These are phyloP conservation scores for Trichogramma pretiosum DNA, from an alignment of 1,140 invertebrate genomes.

Conservation along the genomic window DNA sequence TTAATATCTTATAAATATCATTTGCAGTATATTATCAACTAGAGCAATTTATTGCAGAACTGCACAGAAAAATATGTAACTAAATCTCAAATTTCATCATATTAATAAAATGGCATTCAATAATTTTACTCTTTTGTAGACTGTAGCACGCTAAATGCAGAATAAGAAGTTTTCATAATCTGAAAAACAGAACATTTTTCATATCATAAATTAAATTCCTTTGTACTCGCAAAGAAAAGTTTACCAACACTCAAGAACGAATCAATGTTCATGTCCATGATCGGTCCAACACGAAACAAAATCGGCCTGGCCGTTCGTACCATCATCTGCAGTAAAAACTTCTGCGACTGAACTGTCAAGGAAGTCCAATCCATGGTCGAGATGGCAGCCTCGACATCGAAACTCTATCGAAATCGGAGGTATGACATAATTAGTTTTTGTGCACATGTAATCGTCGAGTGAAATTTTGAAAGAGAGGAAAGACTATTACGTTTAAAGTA, in stretches of 20 bases:
- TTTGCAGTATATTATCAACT: too few relatives aligned
- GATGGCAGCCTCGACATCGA: neutral
- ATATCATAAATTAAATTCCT: neutral
- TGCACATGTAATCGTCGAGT: neutral
- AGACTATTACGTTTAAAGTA: constrained; percentile 8
- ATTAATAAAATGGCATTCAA: too few relatives aligned
- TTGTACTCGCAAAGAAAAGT: neutral
- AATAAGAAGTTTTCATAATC: constrained; percentile 13
- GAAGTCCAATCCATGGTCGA: neutral
- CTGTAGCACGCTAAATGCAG: constrained; percentile 10
- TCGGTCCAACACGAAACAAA: neutral
- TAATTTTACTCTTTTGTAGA: constrained; percentile 4
- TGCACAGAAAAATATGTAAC: too few relatives aligned
- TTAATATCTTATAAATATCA: too few relatives aligned
- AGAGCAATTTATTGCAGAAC: too few relatives aligned
- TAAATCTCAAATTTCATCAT: too few relatives aligned
- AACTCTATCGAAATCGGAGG: neutral
- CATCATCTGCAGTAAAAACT: neutral
- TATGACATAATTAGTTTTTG: neutral
- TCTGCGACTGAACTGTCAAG: neutral
- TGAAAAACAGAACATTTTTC: neutral
- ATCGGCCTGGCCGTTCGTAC: neutral
- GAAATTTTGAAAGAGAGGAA: neutral
- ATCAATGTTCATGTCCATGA: neutral
- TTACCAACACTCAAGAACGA: neutral